These are phyloP conservation scores for Pelodytes ibericus DNA, from an alignment of 2,797 vertebrate species.

Conservation along the genomic window DNA sequence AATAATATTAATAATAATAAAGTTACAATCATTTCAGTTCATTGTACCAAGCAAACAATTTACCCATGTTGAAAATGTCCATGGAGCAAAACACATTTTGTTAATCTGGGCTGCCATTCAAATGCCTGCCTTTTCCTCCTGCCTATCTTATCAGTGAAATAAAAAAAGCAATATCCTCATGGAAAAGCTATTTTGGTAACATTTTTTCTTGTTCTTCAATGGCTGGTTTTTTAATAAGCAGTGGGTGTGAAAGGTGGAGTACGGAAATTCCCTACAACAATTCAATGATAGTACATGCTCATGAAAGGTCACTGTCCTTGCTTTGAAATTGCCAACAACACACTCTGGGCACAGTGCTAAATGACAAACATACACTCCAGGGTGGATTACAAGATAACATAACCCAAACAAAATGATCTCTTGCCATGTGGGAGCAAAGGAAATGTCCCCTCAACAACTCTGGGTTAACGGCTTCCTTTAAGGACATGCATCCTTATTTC, in stretches of 20 bases:
- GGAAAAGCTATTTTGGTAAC: conserved; percentile 42
- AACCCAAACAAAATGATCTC: conserved; percentile 80
- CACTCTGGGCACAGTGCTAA: conserved; percentile 63
- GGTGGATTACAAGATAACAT: conserved; percentile 68
- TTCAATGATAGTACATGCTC: conserved; percentile 60
- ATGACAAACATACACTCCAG: conserved; percentile 65
- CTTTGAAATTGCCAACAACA: conserved; percentile 57
- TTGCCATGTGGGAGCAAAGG: conserved; percentile 81
- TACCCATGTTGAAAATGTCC: too few species aligned
- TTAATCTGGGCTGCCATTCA: background rate
- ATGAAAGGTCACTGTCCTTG: conserved; percentile 60
- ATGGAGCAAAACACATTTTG: too few species aligned
- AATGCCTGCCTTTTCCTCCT: conserved; percentile 21
- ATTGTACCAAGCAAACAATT: too few species aligned
- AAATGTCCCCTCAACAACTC: conserved; percentile 83
- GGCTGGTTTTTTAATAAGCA: background rate
- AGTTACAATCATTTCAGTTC: too few species aligned
- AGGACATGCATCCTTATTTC: conserved; percentile 69
- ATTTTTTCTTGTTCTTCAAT: conserved; percentile 30
- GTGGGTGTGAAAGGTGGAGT: conserved; percentile 38
- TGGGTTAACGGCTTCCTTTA: conserved; percentile 84
- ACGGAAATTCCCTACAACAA: conserved; percentile 28
- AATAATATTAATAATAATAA: too few species aligned
- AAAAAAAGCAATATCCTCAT: background rate
- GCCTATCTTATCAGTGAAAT: conserved; percentile 25